Evolutionary conservation across 2,797 vertebrate genomes (phyloP), one percentile per base, ranked within the genome.

Genomic region (Lithobates pipiens): DNA sequence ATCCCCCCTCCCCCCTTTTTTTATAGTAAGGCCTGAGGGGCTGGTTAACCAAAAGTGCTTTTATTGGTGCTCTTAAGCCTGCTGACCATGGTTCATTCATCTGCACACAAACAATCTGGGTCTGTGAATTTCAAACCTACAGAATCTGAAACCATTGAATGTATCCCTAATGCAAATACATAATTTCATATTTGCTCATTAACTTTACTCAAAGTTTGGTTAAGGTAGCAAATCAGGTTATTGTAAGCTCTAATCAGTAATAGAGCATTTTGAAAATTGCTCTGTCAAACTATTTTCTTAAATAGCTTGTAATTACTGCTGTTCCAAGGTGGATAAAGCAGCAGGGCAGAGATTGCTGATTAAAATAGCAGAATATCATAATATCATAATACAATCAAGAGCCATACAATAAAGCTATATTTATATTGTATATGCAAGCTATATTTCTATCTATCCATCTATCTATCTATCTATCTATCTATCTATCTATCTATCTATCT

Each of bases 241-340:
- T 75, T 54, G 32, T 65, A 54, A 39, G 79, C 67, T 81, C 77
- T 75, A 86, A 86, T 86, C 85, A 86, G 85, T 77, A 77, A 71
- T 76, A 34, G n/a, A 54, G 65, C 29, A 29, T 67, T 70, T 82
- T 23, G 29, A 78, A 77, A 86, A 82, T 76, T 71, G 79, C 42
- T 80, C 74, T 61, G 50, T 76, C 77, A 86, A 72, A 72, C 73
- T 82, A 71, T 82, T 76, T 76, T 76, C 79, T 76, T 77, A 77
- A 77, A 86, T 82, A 72, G 74, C 79, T 44, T 44, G 79, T 72
- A 86, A 86, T 86, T 77, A 36, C 85, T 46, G 68, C 77, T 46
- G 50, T 77, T 44, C 29, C 42, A 80, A 68, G 61, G 32, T 74
- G 57, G 54, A 65, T 50, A 29, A 63, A 77, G 57, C 85, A 82